Conservation (phyloP, 2,797 vertebrate species). For the Halcyon smyrnensis region DNA sequence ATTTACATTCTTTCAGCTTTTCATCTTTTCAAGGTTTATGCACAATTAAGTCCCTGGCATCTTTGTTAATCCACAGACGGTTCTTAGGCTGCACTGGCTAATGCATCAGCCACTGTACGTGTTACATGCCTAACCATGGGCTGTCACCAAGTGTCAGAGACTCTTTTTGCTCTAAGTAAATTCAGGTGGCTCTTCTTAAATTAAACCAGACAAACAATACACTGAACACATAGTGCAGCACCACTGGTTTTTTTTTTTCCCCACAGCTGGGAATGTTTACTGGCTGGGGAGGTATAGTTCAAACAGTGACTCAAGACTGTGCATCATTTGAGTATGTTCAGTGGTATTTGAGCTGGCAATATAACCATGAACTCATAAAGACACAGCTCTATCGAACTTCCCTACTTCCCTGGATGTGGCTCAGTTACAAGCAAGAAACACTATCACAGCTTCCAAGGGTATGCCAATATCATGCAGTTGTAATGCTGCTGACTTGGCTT, state of each 20-base stretch:
- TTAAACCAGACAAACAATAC: background rate
- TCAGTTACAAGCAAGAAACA: background rate
- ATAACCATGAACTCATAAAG: background rate
- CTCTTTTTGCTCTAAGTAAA: background rate
- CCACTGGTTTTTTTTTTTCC: background rate
- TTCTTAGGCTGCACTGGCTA: conserved; percentile 4
- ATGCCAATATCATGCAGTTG: background rate
- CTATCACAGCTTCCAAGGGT: background rate
- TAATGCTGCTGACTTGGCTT: background rate
- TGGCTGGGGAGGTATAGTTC: background rate
- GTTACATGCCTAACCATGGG: background rate
- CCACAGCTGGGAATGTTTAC: background rate
- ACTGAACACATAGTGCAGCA: background rate
- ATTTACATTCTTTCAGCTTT: conserved; percentile 39
- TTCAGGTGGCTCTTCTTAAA: background rate
- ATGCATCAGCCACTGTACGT: background rate
- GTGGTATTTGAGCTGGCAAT: background rate
- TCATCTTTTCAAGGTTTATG: conserved; percentile 58
- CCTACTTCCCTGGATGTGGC: background rate
- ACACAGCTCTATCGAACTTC: background rate
- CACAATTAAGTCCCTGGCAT: conserved; percentile 44
- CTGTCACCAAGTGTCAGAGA: background rate
- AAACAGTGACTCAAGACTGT: background rate
- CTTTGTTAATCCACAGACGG: conserved; percentile 27
- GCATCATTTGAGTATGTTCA: background rate